Evolutionary conservation across 2,797 vertebrate species (phyloP), one percentile per base, ranked within the genome.

Genomic region (Arnoldichthys spilopterus): DNA sequence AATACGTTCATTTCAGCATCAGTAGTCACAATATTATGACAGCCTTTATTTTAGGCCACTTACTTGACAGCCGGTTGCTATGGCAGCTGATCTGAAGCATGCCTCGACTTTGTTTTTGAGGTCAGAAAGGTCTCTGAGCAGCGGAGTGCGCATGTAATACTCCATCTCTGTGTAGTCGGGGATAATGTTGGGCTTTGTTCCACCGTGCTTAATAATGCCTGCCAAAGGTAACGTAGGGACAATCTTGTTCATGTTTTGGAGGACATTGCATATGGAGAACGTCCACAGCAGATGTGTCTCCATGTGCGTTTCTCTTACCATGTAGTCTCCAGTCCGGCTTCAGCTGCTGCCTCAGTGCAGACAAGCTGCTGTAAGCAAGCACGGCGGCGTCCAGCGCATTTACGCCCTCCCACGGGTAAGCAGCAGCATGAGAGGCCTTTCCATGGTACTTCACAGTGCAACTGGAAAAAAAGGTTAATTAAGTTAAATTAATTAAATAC

Each of bases 351-450:
- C 97, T 93, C 85, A 98, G 93, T 49, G 91, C 90, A 84, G 96
- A 96, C 82, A 97, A 81, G 88, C 95, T 97, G 93, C 92, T 97
- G 85, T 97, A 97, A 34, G 96, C 96, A 73, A 97, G 91, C 80
- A 98, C 95, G 26, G 96, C 97, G 69, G 97, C 96, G 86, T 97
- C 96, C 90, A 98, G 90, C 47, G 96, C 95, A 67, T 97, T 98
- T 72, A 97, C 84, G 81, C 96, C 96, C 91, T 96, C 94, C 96
- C 96, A 96, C 28, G 96, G 96, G 86, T 95, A 96, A 12, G 94
- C 94, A 79, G 96, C 93, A 47, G 96, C 96, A 81, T 97, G 96
- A 82, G 94, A 94, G 1, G 95, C 92, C 88, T 95, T 96, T 86
- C 96, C 96, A 72, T 91, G 92, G 91, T 96, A 97, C 91, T 95